Evolutionary conservation across 2,888 invertebrate species (phyloP), one percentile per base, ranked within the genome.

Genomic region (Diadromus collaris): DNA sequence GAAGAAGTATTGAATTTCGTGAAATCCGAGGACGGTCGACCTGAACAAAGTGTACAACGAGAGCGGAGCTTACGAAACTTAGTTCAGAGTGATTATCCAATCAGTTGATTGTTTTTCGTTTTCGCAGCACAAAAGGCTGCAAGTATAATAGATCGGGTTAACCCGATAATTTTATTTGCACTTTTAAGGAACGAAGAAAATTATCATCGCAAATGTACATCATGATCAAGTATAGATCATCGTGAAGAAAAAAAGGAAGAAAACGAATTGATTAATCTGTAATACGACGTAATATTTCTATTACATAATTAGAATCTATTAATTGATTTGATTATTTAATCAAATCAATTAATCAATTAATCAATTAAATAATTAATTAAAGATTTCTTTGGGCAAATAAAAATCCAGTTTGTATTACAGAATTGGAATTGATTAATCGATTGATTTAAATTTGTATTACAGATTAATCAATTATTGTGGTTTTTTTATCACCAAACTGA

Each of bases 61-160:
- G 56, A 56, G 54, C 56, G 2, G 56, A 68, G 41, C 56, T 24
- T 34, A 68, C 68, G 7, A 41, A 68, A 68, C 68, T 68, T 56
- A 68, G 68, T 68, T 68, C 24, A 27, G 41, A 51, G 51, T 7
- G 21, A 38, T 67, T 67, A 68, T 68, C 68, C 41, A 68, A 56
- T 58, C 56, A 68, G 68, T 41, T 68, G 58, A 68, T 68, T 38
- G 68, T 41, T 44, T 41, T 54, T 19, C 41, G 13, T 27, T 10
- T 44, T 44, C 19, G 9, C 5, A n/a, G 6, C 56, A 38, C 68
- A 41, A 41, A 68, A 38, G 24, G 9, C 27, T 54, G 41, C 9
- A 29, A 38, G 2, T 38, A 16, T 13, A 41, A 41, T 16, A 41
- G 38, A 41, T 4, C 10, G 13, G 16, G 5, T 2, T 5, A 16